These are phyloP conservation scores for Zhengitettix transpicula DNA, from an alignment of 2,888 invertebrate genomes.

Conservation along the genomic window DNA sequence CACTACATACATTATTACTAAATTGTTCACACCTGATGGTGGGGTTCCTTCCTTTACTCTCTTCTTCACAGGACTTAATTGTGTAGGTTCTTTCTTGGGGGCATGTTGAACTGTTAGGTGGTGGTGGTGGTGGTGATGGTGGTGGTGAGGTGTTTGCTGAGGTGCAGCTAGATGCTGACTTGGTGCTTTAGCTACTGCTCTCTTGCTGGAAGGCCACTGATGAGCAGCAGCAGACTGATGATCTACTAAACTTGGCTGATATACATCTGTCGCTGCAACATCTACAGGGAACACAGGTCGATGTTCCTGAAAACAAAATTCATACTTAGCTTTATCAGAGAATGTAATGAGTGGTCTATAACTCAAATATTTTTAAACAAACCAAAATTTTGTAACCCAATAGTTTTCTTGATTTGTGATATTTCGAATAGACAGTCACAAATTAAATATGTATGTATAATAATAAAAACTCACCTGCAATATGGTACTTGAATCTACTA, in stretches of 20 bases:
- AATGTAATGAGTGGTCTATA: no score
- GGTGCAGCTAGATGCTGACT: constrained; percentile 19
- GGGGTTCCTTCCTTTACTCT: constrained; percentile 92
- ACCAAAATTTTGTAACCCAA: no score
- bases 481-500: constrained; percentile 60
- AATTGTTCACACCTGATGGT: constrained; percentile 30
- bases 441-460: no score
- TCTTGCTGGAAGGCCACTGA: neutral
- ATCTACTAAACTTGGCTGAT: constrained; percentile 10
- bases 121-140: constrained; percentile 28
- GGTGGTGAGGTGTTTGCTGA: constrained; percentile 23
- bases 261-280: constrained; percentile 17
- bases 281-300: constrained; percentile 43
- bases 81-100: constrained; percentile 60
- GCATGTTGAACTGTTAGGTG: constrained; percentile 32
- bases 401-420: no score
- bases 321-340: no score
- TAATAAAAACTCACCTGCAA: constrained; percentile 34
- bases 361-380: no score
- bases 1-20: no score
- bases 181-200: neutral
- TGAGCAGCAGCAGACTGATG: constrained; percentile 1
- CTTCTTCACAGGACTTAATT: constrained; percentile 91
- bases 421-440: no score
- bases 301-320: constrained; percentile 29